A percentile compares a stretch with the other conserved stretches of the same genome.
These are phyloP conservation scores for Hirtodrosophila confusa DNA, from an alignment of 2,888 invertebrate species.

Conservation along the genomic window DNA sequence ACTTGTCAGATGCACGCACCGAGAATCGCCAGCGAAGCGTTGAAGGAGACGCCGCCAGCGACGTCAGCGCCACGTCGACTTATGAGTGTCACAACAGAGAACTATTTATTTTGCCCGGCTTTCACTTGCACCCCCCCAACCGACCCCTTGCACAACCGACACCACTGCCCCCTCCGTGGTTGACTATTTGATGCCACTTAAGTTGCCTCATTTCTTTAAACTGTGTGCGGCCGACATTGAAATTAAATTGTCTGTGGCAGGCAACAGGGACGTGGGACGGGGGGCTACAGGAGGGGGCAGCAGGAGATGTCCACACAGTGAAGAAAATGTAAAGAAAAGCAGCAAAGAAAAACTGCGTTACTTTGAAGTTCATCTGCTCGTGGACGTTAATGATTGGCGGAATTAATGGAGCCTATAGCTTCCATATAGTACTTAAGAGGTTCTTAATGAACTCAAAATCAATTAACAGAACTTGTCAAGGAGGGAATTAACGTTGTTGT, in stretches of 20 bases:
- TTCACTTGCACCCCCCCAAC: constrained; percentile 1
- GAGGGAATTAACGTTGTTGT: too few species aligned
- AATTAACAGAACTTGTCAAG: too few species aligned
- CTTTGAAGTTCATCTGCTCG: constrained; percentile 38
- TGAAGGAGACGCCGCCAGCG: constrained; percentile 25
- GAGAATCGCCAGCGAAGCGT: constrained; percentile 45
- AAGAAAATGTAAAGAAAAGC: constrained; percentile 14
- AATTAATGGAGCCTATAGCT: constrained; percentile 24
- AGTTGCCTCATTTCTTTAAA: constrained; percentile 51
- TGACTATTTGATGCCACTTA: constrained; percentile 30
- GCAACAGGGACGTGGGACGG: neutral
- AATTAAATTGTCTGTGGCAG: constrained; percentile 74
- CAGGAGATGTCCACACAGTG: neutral
- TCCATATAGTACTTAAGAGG: constrained; percentile 10
- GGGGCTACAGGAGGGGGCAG: neutral
- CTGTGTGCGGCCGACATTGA: constrained; percentile 67
- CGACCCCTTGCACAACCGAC: too few species aligned
- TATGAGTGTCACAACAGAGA: constrained; percentile 75
- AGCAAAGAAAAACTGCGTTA: constrained; percentile 38
- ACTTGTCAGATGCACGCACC: constrained; percentile 53
- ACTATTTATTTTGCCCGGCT: constrained; percentile 65
- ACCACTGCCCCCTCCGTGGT: neutral
- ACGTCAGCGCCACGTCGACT: constrained; percentile 49
- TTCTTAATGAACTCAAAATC: neutral
- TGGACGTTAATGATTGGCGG: constrained; percentile 31